A percentile compares a stretch with the other conserved stretches of the same genome.
Evolutionary conservation across 1,140 invertebrate genomes (phyloP).

Genomic region (Listronotus oregonensis): DNA sequence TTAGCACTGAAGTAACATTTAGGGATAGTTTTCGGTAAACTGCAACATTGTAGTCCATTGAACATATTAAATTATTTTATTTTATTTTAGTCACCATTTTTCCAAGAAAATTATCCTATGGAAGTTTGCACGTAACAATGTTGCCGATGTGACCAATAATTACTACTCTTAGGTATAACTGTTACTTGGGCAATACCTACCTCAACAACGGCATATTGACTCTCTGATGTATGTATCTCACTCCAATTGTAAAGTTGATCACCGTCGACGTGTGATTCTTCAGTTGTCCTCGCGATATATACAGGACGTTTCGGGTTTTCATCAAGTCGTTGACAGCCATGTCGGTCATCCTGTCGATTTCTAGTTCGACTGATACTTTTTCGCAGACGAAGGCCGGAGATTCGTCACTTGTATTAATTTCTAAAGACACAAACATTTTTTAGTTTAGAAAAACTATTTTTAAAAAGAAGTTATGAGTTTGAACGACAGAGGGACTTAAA

Average conservation of each 20-base stretch:
- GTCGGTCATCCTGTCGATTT: constrained; percentile 87
- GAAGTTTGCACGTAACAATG: no score
- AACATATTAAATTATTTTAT: no score
- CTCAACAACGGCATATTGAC: constrained; percentile 94
- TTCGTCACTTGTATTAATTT: constrained; percentile 58
- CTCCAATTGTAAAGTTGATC: constrained; percentile 81
- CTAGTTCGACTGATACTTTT: constrained; percentile 85
- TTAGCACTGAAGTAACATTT: no score
- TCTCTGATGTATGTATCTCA: constrained; percentile 87
- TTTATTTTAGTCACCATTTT: no score
- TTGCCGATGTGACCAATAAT: no score
- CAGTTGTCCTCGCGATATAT: constrained; percentile 82
- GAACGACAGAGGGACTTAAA: no score
- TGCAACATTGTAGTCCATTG: no score
- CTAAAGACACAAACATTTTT: constrained; percentile 21
- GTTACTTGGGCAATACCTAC: not conserved
- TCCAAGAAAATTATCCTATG: no score
- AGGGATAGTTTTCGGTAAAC: no score
- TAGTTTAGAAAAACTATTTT: not conserved
- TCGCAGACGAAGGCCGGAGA: constrained; percentile 92
- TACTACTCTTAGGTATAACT: no score
- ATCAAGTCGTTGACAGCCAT: constrained; percentile 85
- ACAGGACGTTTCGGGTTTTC: constrained; percentile 79
- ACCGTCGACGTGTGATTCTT: constrained; percentile 89
- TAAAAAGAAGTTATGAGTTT: not conserved